A percentile compares a stretch with the other conserved stretches of the same genome.
phyloP scores from a whole-genome alignment of 2,888 invertebrate species.

The Hanleya hanleyi region DNA sequence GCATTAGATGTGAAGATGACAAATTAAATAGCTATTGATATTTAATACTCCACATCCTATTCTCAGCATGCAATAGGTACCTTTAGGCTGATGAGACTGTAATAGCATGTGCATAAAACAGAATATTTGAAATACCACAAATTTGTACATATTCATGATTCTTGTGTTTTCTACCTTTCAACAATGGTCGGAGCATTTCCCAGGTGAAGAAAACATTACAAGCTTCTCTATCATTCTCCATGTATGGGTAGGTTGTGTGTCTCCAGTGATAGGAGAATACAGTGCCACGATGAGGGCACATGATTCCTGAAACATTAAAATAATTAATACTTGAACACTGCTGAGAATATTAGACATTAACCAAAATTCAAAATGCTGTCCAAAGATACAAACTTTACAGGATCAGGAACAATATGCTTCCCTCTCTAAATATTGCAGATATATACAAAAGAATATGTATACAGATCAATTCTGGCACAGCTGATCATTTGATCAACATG shows the following conservation, averaged over 20 bases:
- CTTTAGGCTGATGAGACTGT: neutral
- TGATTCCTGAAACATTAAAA: slow-evolving; percentile 62
- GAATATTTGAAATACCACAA: neutral
- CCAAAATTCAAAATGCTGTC: no score
- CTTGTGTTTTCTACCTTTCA: slow-evolving; percentile 62
- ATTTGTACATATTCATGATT: neutral
- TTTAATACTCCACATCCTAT: no score
- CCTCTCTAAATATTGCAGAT: no score
- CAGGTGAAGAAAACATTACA: slow-evolving; percentile 74
- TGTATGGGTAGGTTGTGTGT: slow-evolving; percentile 69
- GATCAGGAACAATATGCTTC: no score
- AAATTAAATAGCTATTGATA: neutral
- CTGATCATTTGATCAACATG: no score
- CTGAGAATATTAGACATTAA: no score
- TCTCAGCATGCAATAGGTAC: no score
- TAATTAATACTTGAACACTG: no score
- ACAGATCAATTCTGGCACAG: no score
- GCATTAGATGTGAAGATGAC: no score
- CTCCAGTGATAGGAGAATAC: slow-evolving; percentile 73
- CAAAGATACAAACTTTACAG: no score
- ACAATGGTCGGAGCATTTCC: slow-evolving; percentile 73
- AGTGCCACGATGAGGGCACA: slow-evolving; percentile 73
- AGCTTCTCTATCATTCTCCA: slow-evolving; percentile 69
- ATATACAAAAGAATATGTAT: no score
- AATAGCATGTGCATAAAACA: neutral